A percentile compares a stretch with the other conserved stretches of the same genome.
Conservation (phyloP, 2,797 vertebrate genomes). For the Carduelis carduelis region DNA sequence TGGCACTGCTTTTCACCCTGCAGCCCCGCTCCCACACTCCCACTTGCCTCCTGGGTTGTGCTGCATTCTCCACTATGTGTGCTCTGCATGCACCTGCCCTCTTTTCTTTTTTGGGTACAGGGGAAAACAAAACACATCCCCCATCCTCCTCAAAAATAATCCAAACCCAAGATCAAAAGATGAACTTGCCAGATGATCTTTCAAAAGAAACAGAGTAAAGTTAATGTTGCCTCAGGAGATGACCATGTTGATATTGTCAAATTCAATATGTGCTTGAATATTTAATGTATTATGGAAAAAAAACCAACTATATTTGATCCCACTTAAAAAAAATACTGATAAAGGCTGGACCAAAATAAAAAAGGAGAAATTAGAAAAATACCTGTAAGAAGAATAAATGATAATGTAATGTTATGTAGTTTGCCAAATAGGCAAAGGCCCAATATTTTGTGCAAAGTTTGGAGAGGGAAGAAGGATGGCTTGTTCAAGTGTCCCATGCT, state of each 20-base stretch:
- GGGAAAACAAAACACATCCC: background rate
- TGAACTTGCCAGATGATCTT: background rate
- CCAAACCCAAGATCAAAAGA: background rate
- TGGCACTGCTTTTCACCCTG: background rate
- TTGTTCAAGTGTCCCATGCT: background rate
- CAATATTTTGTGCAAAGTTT: background rate
- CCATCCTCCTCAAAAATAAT: background rate
- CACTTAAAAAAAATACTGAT: background rate
- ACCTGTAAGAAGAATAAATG: background rate
- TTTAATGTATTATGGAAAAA: background rate
- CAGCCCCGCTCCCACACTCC: background rate
- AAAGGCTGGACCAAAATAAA: background rate
- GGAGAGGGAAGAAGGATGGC: background rate
- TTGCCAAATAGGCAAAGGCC: background rate
- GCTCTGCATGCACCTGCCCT: background rate
- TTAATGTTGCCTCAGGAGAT: background rate
- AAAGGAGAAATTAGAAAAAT: background rate
- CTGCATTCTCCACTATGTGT: background rate
- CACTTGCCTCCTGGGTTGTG: fast-evolving
- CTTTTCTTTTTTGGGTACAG: background rate
- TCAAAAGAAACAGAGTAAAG: background rate
- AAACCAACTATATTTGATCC: background rate
- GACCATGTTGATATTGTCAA: background rate
- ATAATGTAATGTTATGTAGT: background rate
- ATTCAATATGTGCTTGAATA: background rate